A percentile compares a stretch with the other conserved stretches of the same genome.
phyloP scores from a whole-genome alignment of 2,797 vertebrate species.

The Sphaeramia orbicularis region DNA sequence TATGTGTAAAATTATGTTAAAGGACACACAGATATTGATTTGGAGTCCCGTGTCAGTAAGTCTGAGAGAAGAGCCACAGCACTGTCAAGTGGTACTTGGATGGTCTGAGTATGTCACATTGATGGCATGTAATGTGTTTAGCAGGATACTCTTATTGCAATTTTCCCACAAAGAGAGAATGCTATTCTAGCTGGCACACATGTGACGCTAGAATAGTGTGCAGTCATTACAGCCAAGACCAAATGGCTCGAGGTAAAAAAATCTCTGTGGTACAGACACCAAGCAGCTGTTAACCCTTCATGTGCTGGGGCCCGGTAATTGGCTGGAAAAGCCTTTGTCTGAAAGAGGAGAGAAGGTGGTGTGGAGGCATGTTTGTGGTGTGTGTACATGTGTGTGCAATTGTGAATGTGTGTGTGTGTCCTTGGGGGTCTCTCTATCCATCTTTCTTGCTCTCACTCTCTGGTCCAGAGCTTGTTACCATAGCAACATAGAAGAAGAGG shows the following conservation, averaged over 20 bases:
- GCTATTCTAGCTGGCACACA: conserved; percentile 63
- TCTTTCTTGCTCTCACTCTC: conserved; percentile 78
- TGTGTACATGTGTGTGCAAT: conserved; percentile 36
- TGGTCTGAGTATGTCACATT: conserved; percentile 33
- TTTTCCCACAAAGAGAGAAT: conserved; percentile 57
- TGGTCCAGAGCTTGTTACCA: conserved; percentile 82
- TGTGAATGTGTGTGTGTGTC: conserved; percentile 28
- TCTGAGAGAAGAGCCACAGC: conserved; percentile 14
- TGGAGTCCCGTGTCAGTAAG: conserved; percentile 1
- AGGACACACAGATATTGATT: conserved; percentile 3
- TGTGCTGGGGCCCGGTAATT: conserved; percentile 74
- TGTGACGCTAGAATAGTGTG: conserved; percentile 63
- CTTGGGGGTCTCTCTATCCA: conserved; percentile 81
- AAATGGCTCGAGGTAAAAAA: conserved; percentile 75
- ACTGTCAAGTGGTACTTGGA: conserved; percentile 25
- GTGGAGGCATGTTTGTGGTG: conserved; percentile 71
- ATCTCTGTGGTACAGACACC: conserved; percentile 77
- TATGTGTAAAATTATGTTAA: conserved; percentile 1
- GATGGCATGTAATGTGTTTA: conserved; percentile 33
- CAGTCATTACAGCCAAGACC: conserved; percentile 72
- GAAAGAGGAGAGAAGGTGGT: conserved; percentile 56
- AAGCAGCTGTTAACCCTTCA: conserved; percentile 78
- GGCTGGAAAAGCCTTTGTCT: conserved; percentile 81
- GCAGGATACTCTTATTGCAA: conserved; percentile 30
- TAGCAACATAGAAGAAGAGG: conserved; percentile 83